Percentiles rank a stretch among this genome's conserved stretches.
Evolutionary conservation across 1,140 invertebrate genomes (phyloP).

Genomic region (Nasonia longicornis): DNA sequence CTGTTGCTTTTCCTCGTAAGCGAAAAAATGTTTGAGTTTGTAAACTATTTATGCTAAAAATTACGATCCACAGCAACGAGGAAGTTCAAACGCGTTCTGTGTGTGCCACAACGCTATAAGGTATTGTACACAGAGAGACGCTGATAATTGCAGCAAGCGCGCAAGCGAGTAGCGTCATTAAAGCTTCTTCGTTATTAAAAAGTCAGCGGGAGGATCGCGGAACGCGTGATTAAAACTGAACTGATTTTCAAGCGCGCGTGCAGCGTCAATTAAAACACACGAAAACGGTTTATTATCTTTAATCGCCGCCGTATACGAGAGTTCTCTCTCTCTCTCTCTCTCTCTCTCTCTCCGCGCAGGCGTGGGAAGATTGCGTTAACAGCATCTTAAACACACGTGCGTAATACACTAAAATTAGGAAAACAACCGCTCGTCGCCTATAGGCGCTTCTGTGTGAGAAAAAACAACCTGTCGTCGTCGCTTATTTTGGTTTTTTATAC

Average conservation of each 20-base stretch:
- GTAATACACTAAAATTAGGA: constrained; percentile 39
- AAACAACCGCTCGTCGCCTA: constrained; percentile 6
- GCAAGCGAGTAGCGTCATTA: background rate
- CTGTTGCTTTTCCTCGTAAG: background rate
- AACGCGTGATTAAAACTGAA: constrained; percentile 17
- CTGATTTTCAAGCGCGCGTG: constrained; percentile 15
- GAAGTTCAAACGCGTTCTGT: background rate
- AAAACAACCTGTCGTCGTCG: background rate
- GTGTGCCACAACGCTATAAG: background rate
- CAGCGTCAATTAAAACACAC: constrained; percentile 33
- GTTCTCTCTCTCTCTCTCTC: too few species aligned
- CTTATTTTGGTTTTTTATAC: background rate
- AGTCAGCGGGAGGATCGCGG: background rate
- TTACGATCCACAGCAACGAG: background rate
- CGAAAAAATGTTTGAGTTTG: constrained; percentile 5
- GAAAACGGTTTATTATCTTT: constrained; percentile 43
- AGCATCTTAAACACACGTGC: constrained; percentile 22
- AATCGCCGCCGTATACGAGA: background rate
- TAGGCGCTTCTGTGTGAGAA: constrained; percentile 26
- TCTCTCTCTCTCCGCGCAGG: too few species aligned
- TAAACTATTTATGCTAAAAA: too few species aligned
- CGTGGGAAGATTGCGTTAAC: constrained; percentile 40
- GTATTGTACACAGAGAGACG: background rate
- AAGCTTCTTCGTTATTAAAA: background rate
- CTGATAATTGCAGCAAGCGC: background rate